Base-by-base conservation (phyloP, 1,140 invertebrate genomes). In the Neuroterus valhalla region DNA sequence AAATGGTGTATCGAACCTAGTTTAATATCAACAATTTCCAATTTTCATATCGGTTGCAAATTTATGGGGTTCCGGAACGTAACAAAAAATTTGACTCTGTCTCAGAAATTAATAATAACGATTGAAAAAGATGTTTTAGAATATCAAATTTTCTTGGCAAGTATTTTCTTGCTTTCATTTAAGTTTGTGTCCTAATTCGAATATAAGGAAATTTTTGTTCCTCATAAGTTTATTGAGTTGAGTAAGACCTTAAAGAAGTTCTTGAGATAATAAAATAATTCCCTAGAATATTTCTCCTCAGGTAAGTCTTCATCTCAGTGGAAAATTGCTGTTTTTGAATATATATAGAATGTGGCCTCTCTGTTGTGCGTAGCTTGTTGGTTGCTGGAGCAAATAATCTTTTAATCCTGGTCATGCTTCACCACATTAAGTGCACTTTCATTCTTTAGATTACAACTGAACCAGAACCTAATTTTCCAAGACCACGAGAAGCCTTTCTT, bases 391-490 rank as follows among this genome's bases (percentile, higher is more conserved):
- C 55, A 26, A 62, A 62, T 31, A 62, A 38, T 62, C 21, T 62
- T 62, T 62, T 62, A 6, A 62, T 62, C 21, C 55, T 23, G 31
- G 55, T 38, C 31, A 62, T 62, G 15, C 55, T 15, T 38, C 31
- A 62, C 15, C 23, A 31, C 23, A 31, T 62, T 62, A 31, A 62
- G 31, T 62, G 55, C 55, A 62, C 11, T 15, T 62, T 62, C n/a
- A 62, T 62, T 62, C 55, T 31, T 23, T 31, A 62, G 55, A 62
- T 62, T 62, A 62, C 55, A 62, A 62, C 12, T 62, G 31, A 62
- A 62, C 23, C 31, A 4, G 23, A 62, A 62, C 26, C 31, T 62
- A 62, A 62, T 62, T 62, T 62, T 62, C 23, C 55, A 62, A 62
- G 26, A 38, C 31, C 10, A 8, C 8, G 1, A 38, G 10, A 38